Conservation (phyloP, 1,140 invertebrate genomes). For the Musca vetustissima region DNA sequence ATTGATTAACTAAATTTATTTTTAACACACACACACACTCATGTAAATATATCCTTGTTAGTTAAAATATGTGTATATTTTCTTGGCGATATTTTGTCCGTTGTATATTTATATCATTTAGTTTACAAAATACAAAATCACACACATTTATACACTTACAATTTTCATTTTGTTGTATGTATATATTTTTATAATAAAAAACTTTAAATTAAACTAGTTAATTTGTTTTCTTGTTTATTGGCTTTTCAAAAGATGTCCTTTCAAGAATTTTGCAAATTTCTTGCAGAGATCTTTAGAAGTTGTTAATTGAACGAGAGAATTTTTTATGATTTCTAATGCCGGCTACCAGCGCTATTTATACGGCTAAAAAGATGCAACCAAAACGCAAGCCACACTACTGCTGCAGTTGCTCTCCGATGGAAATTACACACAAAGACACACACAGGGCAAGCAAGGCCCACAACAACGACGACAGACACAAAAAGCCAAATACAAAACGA, state of each 20-base stretch:
- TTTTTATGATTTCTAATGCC: slow-evolving; percentile 54
- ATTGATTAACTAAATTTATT: no score
- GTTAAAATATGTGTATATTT: no score
- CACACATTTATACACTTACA: slow-evolving; percentile 46
- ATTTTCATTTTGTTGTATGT: slow-evolving; percentile 47
- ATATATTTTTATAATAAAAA: slow-evolving; percentile 36
- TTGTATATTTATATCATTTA: no score
- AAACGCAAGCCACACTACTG: slow-evolving; percentile 20
- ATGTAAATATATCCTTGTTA: no score
- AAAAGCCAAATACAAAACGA: slow-evolving; percentile 38
- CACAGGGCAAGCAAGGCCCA: not conserved
- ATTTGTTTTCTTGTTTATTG: no score
- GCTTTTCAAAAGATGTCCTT: slow-evolving; percentile 14
- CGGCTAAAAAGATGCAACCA: slow-evolving; percentile 28
- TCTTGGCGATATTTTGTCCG: no score
- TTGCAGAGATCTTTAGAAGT: slow-evolving; percentile 30
- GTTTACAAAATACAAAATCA: no score
- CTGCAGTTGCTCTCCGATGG: not conserved
- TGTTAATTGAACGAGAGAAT: slow-evolving; percentile 54
- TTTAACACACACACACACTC: no score
- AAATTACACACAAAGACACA: slow-evolving; percentile 10
- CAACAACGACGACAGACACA: slow-evolving; percentile 22
- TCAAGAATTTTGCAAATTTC: slow-evolving; percentile 24
- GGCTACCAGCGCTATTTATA: slow-evolving; percentile 53
- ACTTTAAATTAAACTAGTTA: not conserved